Evolutionary conservation across 2,888 invertebrate species (phyloP).

Genomic region (Perizoma flavofasciatum): DNA sequence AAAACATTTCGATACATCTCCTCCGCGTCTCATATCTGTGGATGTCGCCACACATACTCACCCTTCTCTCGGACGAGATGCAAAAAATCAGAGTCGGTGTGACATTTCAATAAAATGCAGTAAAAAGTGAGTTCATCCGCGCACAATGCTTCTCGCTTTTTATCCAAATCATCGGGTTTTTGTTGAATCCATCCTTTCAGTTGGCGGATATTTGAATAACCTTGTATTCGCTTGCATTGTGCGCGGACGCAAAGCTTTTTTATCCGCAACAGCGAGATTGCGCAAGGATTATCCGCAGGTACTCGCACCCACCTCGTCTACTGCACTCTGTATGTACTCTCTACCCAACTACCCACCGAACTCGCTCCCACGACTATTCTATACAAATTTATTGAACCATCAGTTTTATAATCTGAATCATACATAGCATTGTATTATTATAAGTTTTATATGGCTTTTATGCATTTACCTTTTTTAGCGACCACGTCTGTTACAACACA

Average conservation of each 20-base stretch:
- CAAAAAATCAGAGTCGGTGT: conserved; percentile 45
- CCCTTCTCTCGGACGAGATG: conserved; percentile 53
- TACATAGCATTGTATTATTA: background rate
- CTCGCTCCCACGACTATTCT: conserved; percentile 25
- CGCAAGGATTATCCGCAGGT: conserved; percentile 44
- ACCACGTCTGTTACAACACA: no score
- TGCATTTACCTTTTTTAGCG: no score
- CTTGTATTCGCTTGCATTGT: conserved; percentile 39
- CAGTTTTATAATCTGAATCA: no score
- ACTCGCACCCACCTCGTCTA: background rate
- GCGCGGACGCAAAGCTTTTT: conserved; percentile 48
- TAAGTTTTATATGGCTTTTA: no score
- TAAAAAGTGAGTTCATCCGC: conserved; percentile 22
- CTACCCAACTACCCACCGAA: background rate
- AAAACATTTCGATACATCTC: conserved; percentile 41
- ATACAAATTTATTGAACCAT: no score
- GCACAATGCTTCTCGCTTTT: conserved; percentile 34
- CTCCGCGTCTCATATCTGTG: conserved; percentile 42
- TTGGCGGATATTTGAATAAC: conserved; percentile 52
- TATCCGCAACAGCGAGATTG: conserved; percentile 44
- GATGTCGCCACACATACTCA: conserved; percentile 37
- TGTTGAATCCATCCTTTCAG: conserved; percentile 38
- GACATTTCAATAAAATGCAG: conserved; percentile 61
- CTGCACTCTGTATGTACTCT: no score
- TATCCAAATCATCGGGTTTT: conserved; percentile 35